Conservation (phyloP, 2,888 invertebrate genomes). For the Entomobrya proxima region DNA sequence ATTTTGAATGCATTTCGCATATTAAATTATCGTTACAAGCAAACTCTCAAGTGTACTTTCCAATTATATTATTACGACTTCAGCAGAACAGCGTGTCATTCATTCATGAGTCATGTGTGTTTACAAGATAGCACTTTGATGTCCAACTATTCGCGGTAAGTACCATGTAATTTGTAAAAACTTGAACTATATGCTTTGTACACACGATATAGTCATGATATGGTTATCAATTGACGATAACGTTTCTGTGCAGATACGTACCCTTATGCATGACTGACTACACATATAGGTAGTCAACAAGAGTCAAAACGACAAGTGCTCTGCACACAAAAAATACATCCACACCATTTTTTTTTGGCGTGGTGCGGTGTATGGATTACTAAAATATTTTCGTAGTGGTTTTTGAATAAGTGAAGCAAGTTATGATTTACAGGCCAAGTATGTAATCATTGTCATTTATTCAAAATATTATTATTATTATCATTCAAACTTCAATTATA, state of each 20-base stretch:
- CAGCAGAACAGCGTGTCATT: not conserved
- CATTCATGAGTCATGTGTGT: not conserved
- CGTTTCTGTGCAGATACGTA: not conserved
- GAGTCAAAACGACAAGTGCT: not conserved
- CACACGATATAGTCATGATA: not conserved
- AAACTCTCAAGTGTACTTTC: not conserved
- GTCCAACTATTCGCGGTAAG: not conserved
- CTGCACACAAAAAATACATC: not conserved
- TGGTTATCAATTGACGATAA: not conserved
- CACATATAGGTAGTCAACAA: not conserved
- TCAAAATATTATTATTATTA: no score
- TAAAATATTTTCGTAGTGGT: no score
- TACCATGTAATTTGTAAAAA: not conserved
- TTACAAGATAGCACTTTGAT: no score
- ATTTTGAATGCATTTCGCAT: slow-evolving; percentile 26
- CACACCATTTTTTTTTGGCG: not conserved
- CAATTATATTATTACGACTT: not conserved
- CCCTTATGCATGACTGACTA: not conserved
- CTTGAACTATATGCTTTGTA: not conserved
- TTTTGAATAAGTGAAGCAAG: no score
- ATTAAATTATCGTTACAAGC: slow-evolving; percentile 30
- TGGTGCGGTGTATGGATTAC: not conserved
- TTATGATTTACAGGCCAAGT: no score
- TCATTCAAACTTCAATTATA: no score
- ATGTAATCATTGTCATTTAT: no score